Evolutionary conservation across 2,113 vertebrate genomes (phyloP).

Genomic region (Neogobius melanostomus): DNA sequence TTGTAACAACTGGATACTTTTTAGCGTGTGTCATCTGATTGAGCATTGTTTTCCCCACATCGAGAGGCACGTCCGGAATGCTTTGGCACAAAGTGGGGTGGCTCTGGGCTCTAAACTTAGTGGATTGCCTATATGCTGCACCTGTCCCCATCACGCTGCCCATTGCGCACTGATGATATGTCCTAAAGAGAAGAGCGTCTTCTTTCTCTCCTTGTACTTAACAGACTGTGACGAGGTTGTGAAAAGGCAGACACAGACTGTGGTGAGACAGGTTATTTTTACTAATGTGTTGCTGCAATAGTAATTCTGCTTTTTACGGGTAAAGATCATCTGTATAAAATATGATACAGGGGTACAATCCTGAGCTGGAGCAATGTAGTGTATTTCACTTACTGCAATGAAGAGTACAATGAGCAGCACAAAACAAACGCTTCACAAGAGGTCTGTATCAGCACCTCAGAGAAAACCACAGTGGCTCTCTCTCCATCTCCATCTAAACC

Average conservation of each 20-base stretch:
- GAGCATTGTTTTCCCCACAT: constrained; percentile 39
- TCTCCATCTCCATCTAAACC: no score
- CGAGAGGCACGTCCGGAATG: constrained; percentile 42
- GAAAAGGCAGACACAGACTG: neutral
- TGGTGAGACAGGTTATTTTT: neutral
- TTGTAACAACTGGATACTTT: constrained; percentile 27
- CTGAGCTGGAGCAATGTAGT: no score
- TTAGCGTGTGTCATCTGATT: constrained; percentile 34
- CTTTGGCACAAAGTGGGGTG: neutral
- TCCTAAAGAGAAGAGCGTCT: neutral
- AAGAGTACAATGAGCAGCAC: no score
- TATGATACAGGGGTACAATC: no score
- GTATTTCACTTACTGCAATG: no score
- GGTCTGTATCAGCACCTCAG: no score
- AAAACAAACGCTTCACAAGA: no score
- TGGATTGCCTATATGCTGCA: constrained; percentile 48
- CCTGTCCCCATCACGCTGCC: constrained; percentile 41
- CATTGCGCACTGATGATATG: neutral
- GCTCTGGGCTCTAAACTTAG: constrained; percentile 50
- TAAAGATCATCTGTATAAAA: no score
- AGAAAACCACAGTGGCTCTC: no score
- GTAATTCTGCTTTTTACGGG: no score
- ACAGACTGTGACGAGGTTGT: neutral
- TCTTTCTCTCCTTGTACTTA: neutral
- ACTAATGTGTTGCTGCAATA: no score